Percentiles rank a stretch among this genome's conserved stretches.
Conservation (phyloP, 53 echinoderm and acorn worm species). For the Stichopus horrens region DNA sequence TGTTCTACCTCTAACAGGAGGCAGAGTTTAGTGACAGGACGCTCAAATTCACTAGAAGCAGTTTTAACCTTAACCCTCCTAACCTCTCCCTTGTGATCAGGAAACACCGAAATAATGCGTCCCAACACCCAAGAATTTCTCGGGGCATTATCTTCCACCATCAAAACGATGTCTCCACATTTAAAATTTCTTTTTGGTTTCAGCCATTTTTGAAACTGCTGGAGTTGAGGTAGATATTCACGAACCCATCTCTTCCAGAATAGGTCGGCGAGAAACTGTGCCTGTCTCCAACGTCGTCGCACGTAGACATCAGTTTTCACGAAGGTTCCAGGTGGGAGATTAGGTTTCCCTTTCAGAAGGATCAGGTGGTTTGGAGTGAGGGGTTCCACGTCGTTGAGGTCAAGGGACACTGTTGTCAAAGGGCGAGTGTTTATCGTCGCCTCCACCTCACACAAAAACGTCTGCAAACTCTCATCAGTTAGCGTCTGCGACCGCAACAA, state of each 20-base stretch:
- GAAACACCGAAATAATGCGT: slow-evolving; percentile 19
- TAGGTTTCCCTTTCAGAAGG: slow-evolving; percentile 34
- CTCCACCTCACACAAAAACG: slow-evolving; percentile 59
- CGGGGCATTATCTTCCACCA: slow-evolving; percentile 39
- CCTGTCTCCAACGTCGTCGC: slow-evolving; percentile 61
- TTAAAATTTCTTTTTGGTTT: slow-evolving; percentile 39
- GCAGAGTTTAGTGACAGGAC: slow-evolving; percentile 63
- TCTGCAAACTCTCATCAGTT: slow-evolving; percentile 53
- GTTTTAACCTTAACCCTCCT: slow-evolving; percentile 1
- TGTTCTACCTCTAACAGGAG: not conserved
- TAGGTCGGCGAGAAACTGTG: slow-evolving; percentile 54
- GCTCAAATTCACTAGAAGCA: slow-evolving; percentile 41
- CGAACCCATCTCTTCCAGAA: slow-evolving; percentile 56
- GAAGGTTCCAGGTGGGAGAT: slow-evolving; percentile 52
- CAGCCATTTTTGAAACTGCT: slow-evolving; percentile 17
- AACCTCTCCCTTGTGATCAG: slow-evolving; percentile 44
- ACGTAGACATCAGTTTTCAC: slow-evolving; percentile 49
- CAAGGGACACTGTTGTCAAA: not conserved
- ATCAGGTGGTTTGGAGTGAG: slow-evolving; percentile 70
- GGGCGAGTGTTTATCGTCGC: slow-evolving; percentile 38
- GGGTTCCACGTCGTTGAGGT: slow-evolving; percentile 24
- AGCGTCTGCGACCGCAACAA: slow-evolving; percentile 50
- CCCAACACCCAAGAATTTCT: slow-evolving; percentile 39
- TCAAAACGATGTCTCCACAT: slow-evolving; percentile 49
- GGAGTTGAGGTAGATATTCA: slow-evolving; percentile 52